Percentiles rank a stretch among this genome's conserved stretches.
Conservation (phyloP, 2,797 vertebrate species). For the Falco cherrug region DNA sequence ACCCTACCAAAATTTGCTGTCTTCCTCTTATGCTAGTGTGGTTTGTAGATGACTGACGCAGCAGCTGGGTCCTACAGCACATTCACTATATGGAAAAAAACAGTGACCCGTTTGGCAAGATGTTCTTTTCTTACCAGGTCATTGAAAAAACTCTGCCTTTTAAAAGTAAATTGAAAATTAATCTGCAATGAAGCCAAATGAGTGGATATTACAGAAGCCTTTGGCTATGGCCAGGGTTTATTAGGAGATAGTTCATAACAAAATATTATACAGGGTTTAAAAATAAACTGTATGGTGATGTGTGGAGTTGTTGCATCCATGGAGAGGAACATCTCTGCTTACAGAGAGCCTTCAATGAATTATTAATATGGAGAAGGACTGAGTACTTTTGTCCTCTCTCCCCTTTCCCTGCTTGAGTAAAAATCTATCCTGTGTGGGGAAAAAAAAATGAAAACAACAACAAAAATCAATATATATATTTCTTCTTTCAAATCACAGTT, state of each 20-base stretch:
- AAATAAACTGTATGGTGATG: neutral
- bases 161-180: neutral
- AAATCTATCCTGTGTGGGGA: neutral
- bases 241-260: neutral
- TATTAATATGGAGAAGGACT: neutral
- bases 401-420: neutral
- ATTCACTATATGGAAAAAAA: neutral
- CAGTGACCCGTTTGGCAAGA: neutral
- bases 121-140: neutral
- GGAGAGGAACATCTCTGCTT: neutral
- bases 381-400: neutral
- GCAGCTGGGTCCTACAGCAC: neutral
- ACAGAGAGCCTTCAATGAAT: neutral
- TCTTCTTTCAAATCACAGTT: slow-evolving; percentile 1
- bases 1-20: neutral
- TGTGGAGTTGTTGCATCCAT: neutral
- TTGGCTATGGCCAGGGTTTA: neutral
- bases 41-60: too few relatives aligned
- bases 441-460: neutral
- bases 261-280: neutral
- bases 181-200: neutral
- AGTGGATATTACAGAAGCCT: neutral
- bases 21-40: neutral
- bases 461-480: neutral
- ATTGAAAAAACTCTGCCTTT: neutral